Evolutionary conservation across 2,113 vertebrate genomes (phyloP).

Genomic region (Sceloporus tristichus): DNA sequence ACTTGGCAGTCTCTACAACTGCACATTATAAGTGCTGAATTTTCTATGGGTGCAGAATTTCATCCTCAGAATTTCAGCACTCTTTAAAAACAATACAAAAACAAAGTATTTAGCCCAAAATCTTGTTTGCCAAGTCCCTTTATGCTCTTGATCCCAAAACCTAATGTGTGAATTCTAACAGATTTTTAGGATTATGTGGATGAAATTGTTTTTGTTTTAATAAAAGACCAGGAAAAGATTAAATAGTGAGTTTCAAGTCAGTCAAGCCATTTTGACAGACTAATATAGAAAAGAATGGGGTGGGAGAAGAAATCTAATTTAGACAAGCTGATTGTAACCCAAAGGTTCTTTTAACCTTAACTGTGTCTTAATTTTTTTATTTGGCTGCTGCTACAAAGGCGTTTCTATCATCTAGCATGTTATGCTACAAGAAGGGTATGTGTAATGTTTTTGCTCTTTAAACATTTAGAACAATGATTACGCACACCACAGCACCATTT

Average conservation of each 20-base stretch:
- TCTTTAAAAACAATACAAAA: not conserved
- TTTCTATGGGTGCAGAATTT: not conserved
- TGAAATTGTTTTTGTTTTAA: not conserved
- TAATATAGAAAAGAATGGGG: not conserved
- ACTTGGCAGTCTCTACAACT: not conserved
- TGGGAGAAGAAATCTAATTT: rapidly evolving
- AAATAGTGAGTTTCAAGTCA: not conserved
- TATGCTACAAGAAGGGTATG: not conserved
- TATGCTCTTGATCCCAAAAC: not conserved
- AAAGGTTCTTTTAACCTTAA: not conserved
- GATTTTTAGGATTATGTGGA: not conserved
- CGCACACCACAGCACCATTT: rapidly evolving
- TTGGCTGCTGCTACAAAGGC: rapidly evolving
- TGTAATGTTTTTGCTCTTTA: not conserved
- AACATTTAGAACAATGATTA: not conserved
- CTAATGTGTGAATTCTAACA: rapidly evolving
- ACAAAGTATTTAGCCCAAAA: not conserved
- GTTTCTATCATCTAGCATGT: rapidly evolving
- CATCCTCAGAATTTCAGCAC: too few relatives aligned
- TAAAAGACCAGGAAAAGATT: not conserved
- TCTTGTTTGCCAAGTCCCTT: not conserved
- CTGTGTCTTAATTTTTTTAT: rapidly evolving
- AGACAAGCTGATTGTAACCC: rapidly evolving
- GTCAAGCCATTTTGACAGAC: not conserved
- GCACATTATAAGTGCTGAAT: too few relatives aligned